Percentiles rank a stretch among this genome's conserved stretches.
Conservation (phyloP, 2,888 invertebrate species). For the Chymomyza fuscimana region DNA sequence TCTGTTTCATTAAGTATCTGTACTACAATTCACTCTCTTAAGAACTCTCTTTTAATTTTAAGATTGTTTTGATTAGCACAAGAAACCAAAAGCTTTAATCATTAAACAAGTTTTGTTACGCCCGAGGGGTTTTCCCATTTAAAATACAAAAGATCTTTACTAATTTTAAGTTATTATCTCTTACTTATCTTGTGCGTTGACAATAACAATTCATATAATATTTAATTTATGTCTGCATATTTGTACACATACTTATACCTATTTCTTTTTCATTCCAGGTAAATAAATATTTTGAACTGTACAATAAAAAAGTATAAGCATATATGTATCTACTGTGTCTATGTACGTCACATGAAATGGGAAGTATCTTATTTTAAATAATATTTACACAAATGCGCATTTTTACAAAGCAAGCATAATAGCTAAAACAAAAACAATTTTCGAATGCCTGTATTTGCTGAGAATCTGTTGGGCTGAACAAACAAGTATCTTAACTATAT, state of each 20-base stretch:
- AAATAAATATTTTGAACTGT: neutral
- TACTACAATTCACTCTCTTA: too few relatives aligned
- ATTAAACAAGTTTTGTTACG: too few relatives aligned
- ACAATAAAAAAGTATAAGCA: neutral
- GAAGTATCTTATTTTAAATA: slow-evolving; percentile 16
- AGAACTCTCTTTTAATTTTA: too few relatives aligned
- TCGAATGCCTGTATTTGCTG: slow-evolving; percentile 27
- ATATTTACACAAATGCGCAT: slow-evolving; percentile 45
- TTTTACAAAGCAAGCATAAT: neutral
- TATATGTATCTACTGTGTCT: too few relatives aligned
- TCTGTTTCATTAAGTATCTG: too few relatives aligned
- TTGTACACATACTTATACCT: neutral
- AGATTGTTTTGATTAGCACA: too few relatives aligned
- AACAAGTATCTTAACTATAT: neutral
- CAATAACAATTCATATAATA: neutral
- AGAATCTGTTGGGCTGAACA: slow-evolving; percentile 12
- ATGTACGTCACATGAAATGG: slow-evolving; percentile 13
- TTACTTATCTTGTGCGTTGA: neutral
- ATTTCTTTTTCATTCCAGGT: neutral
- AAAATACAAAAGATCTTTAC: too few relatives aligned
- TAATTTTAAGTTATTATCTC: too few relatives aligned
- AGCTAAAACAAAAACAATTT: too few relatives aligned
- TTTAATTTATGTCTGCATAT: neutral
- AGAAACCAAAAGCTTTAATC: too few relatives aligned
- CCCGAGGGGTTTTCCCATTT: neutral